phyloP scores from a whole-genome alignment of 2,888 invertebrate species.

The Tinea trinotella region DNA sequence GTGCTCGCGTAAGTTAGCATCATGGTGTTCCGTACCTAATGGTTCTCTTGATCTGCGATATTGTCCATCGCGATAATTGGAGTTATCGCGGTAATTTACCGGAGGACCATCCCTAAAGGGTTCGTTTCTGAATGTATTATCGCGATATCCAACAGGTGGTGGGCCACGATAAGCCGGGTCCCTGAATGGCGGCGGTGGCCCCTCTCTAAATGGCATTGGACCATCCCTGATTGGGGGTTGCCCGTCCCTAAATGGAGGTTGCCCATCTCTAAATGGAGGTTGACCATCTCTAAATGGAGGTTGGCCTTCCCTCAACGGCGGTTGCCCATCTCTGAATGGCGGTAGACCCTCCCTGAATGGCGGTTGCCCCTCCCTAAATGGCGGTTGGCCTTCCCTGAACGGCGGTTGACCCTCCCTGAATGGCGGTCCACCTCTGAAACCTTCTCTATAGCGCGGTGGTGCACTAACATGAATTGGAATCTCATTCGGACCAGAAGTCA shows the following conservation, averaged over 20 bases:
- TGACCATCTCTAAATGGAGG: slow-evolving; percentile 47
- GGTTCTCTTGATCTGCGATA: slow-evolving; percentile 41
- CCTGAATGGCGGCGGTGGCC: slow-evolving; percentile 32
- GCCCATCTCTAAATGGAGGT: slow-evolving; percentile 50
- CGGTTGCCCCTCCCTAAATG: slow-evolving; percentile 43
- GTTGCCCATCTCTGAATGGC: slow-evolving; percentile 47
- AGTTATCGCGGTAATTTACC: slow-evolving; percentile 46
- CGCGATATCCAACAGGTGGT: slow-evolving; percentile 36
- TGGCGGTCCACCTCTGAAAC: slow-evolving; percentile 45
- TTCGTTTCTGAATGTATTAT: slow-evolving; percentile 39
- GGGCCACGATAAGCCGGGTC: slow-evolving; percentile 48
- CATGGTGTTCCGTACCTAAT: slow-evolving; percentile 51
- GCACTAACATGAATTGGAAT: slow-evolving; percentile 60
- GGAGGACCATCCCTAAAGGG: slow-evolving; percentile 32
- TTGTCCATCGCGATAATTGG: slow-evolving; percentile 45
- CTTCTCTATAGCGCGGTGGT: slow-evolving; percentile 49
- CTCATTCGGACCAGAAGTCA: slow-evolving; percentile 42
- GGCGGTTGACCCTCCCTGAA: slow-evolving; percentile 49
- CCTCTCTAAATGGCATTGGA: slow-evolving; percentile 37
- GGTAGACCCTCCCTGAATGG: slow-evolving; percentile 33
- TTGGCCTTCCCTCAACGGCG: slow-evolving; percentile 32
- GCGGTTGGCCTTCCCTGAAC: slow-evolving; percentile 34
- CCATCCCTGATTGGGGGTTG: slow-evolving; percentile 40
- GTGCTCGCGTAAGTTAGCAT: slow-evolving; percentile 49
- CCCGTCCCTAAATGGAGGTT: slow-evolving; percentile 34